phyloP scores from a whole-genome alignment of 1,140 invertebrate species.

The Trissolcus basalis region DNA sequence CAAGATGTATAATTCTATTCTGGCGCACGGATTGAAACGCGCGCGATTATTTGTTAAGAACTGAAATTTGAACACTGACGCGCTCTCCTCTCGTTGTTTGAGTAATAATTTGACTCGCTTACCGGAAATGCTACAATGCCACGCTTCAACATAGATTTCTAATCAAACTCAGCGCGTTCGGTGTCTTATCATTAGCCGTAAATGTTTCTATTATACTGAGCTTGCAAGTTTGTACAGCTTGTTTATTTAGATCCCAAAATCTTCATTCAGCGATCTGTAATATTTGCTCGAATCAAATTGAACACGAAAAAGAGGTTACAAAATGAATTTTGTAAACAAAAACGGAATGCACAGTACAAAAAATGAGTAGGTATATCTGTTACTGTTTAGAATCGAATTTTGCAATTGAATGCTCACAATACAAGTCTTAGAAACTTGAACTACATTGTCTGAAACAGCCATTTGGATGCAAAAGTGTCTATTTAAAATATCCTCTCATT shows the following conservation, averaged over 20 bases:
- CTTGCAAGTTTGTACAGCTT: too few species aligned
- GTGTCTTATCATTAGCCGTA: too few species aligned
- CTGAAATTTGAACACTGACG: not conserved
- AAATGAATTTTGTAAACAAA: too few species aligned
- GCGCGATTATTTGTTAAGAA: not conserved
- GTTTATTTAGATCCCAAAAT: too few species aligned
- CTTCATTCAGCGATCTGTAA: too few species aligned
- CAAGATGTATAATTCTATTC: constrained; percentile 3
- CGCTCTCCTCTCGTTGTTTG: not conserved
- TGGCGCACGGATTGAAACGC: not conserved
- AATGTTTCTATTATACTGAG: too few species aligned
- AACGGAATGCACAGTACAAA: too few species aligned
- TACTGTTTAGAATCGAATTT: too few species aligned
- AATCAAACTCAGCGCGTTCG: not conserved
- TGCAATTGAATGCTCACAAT: too few species aligned
- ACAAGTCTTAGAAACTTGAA: not conserved
- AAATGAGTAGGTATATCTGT: too few species aligned
- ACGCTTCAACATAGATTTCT: not conserved
- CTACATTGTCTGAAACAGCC: not conserved
- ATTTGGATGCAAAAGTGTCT: not conserved
- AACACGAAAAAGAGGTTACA: too few species aligned
- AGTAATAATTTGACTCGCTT: not conserved
- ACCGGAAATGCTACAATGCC: not conserved
- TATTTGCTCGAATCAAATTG: too few species aligned
- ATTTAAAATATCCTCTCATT: constrained; percentile 9